phyloP scores from a whole-genome alignment of 2,797 vertebrate species.

The Amblyopsis hoosieri region DNA sequence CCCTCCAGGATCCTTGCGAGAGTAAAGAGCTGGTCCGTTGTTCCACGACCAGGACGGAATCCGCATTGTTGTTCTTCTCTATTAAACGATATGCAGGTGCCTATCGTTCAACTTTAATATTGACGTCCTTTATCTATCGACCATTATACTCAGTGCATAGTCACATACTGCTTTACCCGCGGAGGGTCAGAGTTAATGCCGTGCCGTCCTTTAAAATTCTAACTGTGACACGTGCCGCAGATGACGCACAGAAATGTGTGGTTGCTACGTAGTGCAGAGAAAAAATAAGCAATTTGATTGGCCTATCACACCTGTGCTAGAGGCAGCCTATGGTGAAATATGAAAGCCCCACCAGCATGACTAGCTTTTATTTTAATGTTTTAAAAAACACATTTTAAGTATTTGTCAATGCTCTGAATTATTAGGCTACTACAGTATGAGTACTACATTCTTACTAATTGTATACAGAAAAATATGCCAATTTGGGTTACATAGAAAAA shows the following conservation, averaged over 20 bases:
- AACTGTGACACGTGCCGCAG: not conserved
- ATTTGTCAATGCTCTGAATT: not conserved
- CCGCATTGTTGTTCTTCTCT: too few species aligned
- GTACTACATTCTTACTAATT: not conserved
- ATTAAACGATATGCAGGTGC: too few species aligned
- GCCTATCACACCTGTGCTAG: not conserved
- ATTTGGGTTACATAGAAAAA: conserved; percentile 1
- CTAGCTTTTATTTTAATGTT: not conserved
- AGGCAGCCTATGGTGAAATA: not conserved
- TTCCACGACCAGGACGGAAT: too few species aligned
- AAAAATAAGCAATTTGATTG: conserved; percentile 6
- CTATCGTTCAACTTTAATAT: conserved; percentile 33
- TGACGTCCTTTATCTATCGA: conserved; percentile 33
- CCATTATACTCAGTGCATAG: conserved; percentile 18
- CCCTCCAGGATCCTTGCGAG: too few species aligned
- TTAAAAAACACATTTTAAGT: not conserved
- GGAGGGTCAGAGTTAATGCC: not conserved
- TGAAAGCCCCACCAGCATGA: conserved; percentile 1
- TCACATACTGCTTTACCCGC: conserved; percentile 3
- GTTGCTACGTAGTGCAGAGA: not conserved
- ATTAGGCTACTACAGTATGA: conserved; percentile 5
- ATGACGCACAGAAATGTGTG: not conserved
- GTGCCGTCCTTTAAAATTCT: not conserved
- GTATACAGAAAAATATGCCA: not conserved
- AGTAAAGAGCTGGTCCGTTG: too few species aligned